Percentiles rank a stretch among this genome's conserved stretches.
phyloP scores from a whole-genome alignment of 2,113 vertebrate species.

The Sylvilagus bachmani region DNA sequence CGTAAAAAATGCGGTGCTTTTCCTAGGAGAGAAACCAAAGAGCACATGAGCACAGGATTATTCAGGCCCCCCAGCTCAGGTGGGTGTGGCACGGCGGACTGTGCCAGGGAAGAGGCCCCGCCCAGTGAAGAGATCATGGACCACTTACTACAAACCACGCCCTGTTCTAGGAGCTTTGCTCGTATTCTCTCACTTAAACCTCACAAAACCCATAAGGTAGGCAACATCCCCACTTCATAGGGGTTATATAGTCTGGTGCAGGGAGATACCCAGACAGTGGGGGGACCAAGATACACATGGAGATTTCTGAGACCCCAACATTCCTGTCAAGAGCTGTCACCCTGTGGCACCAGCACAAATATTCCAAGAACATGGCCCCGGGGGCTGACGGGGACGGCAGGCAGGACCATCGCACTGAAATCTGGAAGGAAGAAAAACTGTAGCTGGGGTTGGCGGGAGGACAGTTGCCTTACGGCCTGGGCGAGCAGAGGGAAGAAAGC shows the following conservation, averaged over 20 bases:
- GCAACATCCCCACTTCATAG: neutral
- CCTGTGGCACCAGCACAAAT: neutral
- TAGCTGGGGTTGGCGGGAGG: accelerated
- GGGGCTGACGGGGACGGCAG: neutral
- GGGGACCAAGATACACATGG: neutral
- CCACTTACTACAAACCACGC: neutral
- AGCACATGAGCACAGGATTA: conserved; percentile 46
- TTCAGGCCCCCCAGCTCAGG: neutral
- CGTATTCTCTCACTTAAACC: neutral
- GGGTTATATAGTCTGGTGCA: neutral
- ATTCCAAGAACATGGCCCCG: neutral
- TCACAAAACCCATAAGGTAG: neutral
- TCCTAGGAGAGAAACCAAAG: conserved; percentile 89
- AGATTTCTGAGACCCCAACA: neutral
- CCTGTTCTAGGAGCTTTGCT: neutral
- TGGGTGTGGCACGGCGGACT: accelerated
- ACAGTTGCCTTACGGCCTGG: neutral
- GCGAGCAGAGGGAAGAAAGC: neutral
- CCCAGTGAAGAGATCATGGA: accelerated
- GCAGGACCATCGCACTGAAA: neutral
- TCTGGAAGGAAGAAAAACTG: neutral
- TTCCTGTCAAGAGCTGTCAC: neutral
- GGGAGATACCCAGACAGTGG: neutral
- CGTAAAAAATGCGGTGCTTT: conserved; percentile 99
- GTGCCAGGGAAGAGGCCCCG: neutral